Evolutionary conservation across 2,797 vertebrate species (phyloP).

Genomic region (Myiothlypis coronata): DNA sequence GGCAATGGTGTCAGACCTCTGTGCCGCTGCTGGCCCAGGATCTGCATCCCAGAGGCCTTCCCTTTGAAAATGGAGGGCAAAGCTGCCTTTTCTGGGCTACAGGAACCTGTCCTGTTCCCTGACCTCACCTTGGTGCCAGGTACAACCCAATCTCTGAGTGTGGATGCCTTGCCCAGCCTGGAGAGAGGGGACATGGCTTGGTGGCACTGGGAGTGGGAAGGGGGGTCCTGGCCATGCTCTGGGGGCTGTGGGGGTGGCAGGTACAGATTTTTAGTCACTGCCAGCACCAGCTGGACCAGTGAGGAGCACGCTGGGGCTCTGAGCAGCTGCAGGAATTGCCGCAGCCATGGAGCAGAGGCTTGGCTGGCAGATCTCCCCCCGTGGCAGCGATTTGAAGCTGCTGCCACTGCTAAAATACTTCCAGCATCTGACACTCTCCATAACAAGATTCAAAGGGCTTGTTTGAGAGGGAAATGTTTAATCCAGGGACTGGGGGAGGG

Average conservation of each 20-base stretch:
- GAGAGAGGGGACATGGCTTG: fast-evolving
- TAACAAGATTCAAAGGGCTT: background rate
- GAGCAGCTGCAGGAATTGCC: background rate
- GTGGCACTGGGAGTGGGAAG: background rate
- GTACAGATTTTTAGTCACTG: background rate
- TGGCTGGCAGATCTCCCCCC: background rate
- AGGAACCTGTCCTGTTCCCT: fast-evolving
- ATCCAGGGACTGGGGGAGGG: background rate
- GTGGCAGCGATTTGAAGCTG: background rate
- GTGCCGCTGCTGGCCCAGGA: background rate
- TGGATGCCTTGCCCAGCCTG: background rate
- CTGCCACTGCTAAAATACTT: background rate
- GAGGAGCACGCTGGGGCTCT: background rate
- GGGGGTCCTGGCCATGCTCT: fast-evolving
- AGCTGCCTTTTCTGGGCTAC: background rate
- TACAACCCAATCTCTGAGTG: background rate
- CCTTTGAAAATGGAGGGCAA: background rate
- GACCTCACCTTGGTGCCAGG: background rate
- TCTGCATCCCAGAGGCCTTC: background rate
- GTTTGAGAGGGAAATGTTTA: background rate
- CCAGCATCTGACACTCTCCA: background rate
- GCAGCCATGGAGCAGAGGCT: background rate
- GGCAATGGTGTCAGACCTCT: fast-evolving
- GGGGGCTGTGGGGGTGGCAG: background rate
- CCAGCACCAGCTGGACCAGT: background rate